These are phyloP conservation scores for Stigmatopora argus DNA, from an alignment of 2,113 vertebrate species.

Conservation along the genomic window DNA sequence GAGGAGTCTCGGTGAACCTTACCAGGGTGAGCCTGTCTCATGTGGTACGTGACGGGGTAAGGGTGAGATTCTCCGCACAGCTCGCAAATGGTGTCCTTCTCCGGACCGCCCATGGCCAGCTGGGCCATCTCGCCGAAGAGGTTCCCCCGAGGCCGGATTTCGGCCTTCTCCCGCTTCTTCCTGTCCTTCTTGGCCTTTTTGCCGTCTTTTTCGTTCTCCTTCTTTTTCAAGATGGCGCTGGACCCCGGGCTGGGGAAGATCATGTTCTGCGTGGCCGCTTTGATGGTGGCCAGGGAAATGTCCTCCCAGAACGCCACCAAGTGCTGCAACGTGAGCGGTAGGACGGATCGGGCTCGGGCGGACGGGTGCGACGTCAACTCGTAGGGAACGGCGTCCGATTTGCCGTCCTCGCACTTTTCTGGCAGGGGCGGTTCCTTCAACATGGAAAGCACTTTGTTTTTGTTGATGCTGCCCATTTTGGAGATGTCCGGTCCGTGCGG, in stretches of 20 bases:
- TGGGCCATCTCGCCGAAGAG: slow-evolving; percentile 99
- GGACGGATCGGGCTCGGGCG: slow-evolving; percentile 83
- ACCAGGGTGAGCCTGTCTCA: slow-evolving; percentile 98
- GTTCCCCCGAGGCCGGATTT: slow-evolving; percentile 90
- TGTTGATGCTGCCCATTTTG: slow-evolving; percentile 99
- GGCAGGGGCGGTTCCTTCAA: slow-evolving; percentile 93
- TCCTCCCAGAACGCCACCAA: slow-evolving; percentile 98
- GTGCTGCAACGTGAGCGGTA: slow-evolving; percentile 93
- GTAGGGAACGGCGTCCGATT: slow-evolving; percentile 76
- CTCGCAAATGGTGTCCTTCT: slow-evolving; percentile 98
- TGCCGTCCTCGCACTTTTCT: slow-evolving; percentile 93
- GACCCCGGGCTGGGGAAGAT: slow-evolving; percentile 98
- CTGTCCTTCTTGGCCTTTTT: slow-evolving; percentile 97
- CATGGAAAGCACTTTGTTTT: slow-evolving; percentile 98
- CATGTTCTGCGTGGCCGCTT: slow-evolving; percentile 98
- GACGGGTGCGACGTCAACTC: slow-evolving; percentile 77
- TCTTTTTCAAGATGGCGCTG: slow-evolving; percentile 94
- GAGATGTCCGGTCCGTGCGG: slow-evolving; percentile 97
- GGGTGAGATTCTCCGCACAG: slow-evolving; percentile 96
- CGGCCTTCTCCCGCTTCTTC: slow-evolving; percentile 95
- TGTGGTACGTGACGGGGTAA: slow-evolving; percentile 97
- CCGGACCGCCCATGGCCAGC: slow-evolving; percentile 92
- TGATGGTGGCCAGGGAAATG: slow-evolving; percentile 95
- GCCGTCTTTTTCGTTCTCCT: slow-evolving; percentile 90
- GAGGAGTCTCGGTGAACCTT: slow-evolving; percentile 10